Base-by-base conservation (phyloP, 2,113 vertebrate species). In the Corythornis vintsioides region DNA sequence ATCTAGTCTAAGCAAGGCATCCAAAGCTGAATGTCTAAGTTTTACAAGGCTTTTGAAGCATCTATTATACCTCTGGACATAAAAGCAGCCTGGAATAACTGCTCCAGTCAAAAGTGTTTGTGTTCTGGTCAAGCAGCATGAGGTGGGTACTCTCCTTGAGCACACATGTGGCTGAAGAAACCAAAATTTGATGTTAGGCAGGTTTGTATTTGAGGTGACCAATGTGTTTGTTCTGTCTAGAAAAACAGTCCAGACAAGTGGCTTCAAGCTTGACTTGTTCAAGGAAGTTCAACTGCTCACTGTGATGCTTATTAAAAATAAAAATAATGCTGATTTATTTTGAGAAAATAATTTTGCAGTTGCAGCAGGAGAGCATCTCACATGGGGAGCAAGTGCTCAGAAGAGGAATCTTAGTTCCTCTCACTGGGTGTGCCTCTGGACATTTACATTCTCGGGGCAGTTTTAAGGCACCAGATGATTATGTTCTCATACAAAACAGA, bases 371-470 rank as follows among this genome's bases (percentile, higher is more conserved):
- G 17, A 84, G 50, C 55, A 65, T 52, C 31, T 85, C 42, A 52
- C 31, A 22, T 1, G 2, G 22, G 31, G 25, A 86, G 35, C 24
- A 33, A 0, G 0, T 42, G 13, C 43, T 82, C 63, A 81, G 78
- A 90, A 82, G 21, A 57, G 52, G 60, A 45, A 65, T 83, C 10
- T 43, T 55, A 52, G 63, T 13, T 61, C n/a, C 35, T 81, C 55
- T 93, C 76, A 76, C 45, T 55, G 89, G 83, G 42, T 84, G 67
- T 75, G 57, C 66, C 50, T 85, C 40, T 48, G 85, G 69, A 26
- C 47, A 85, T 84, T 93, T 94, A 56, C 11, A 3, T 56, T 86
- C 42, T 65, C 48, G 31, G 48, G 57, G 14, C 10, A 78, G n/a
- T 88, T 94, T 88, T 60, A 70, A 47, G 48, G 90, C 26, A 19